Base-by-base conservation (phyloP, 2,797 vertebrate species). In the Tokudaia tokunoshimensis region DNA sequence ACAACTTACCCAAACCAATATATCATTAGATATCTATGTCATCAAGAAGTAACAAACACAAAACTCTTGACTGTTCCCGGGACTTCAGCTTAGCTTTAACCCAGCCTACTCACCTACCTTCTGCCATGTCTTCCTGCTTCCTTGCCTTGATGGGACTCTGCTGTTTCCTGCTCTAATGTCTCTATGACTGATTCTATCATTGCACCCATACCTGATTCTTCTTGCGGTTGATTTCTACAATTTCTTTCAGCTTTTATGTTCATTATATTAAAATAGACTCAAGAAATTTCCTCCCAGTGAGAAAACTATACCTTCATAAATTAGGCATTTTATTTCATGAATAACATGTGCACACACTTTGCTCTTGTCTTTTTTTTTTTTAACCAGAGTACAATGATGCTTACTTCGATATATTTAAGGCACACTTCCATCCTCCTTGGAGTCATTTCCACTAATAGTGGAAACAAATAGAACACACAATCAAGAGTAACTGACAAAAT, bases 401-500 rank as follows among this genome's bases (percentile, higher is more conserved):
- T 92, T 70, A 81, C 37, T 85, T 95, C 94, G 61, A 34, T 89
- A 86, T 37, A 47, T 72, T 31, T 31, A 86, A 92, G 22, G 2
- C 19, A 11, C 61, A 91, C 65, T 95, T 63, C 76, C 79, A 44
- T 29, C 34, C 2, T 74, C 37, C 59, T 67, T 91, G 34, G 5
- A 67, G 26, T 82, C 20, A 57, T 59, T 87, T 80, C 19, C 17
- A 92, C 61, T n/a, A 55, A 81, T 10, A 85, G 50, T 29, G 24
- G 74, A 50, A 92, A 96, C 61, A 95, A 52, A 70, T 5, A 55
- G 24, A 75, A 92, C 95, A 92, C 11, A 0, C 41, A 72, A 82
- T 87, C 31, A 67, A 84, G 72, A 90, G 82, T 83, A 89, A 76
- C 55, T 84, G 92, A 47, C 4, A 93, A 94, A 78, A 34, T 89